Base-by-base conservation (phyloP, 2,797 vertebrate species). In the Eulemur rubriventer region DNA sequence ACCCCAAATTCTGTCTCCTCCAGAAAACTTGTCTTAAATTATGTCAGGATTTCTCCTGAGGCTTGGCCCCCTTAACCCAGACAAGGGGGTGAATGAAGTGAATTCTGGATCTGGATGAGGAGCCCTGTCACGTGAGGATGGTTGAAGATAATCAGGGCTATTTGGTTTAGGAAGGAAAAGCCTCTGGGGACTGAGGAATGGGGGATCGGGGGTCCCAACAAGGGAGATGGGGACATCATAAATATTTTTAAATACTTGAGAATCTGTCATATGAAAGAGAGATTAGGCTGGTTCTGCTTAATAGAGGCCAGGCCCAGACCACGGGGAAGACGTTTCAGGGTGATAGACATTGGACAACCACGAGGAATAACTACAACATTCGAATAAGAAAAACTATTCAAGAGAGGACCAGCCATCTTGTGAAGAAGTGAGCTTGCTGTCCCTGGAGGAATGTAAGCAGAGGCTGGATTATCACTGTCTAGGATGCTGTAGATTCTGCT, bases 231-330 rank as follows among this genome's bases (percentile, higher is more conserved):
- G 0, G 17, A 10, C 18, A 10, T n/a, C 24, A 12, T 9, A 69
- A 48, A 20, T 63, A 22, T 59, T 72, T 88, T 59, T 46, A 89
- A 81, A 43, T 57, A 67, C 59, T 70, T 88, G 24, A 46, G 92
- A 55, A 26, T 55, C 48, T 16, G 12, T n/a, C n/a, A 2, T 35
- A 43, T 61, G 28, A 69, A 94, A 65, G 50, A 88, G 43, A 14
- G 76, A 59, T 80, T 12, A 26, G 28, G 20, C 41, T 35, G 63
- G 4, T 57, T 84, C 55, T 76, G 52, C 16, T 30, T 46, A 16
- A 10, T 9, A n/a, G 65, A 86, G 38, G 9, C 52, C 43, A 67
- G 30, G 55, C 10, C 67, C 81, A 59, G 59, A 41, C 46, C 17
- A 5, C 0, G 1, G 57, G n/a, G 35, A 75, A 4, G 59, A 75